Evolutionary conservation across 2,113 vertebrate genomes (phyloP).

Genomic region (Natator depressus): DNA sequence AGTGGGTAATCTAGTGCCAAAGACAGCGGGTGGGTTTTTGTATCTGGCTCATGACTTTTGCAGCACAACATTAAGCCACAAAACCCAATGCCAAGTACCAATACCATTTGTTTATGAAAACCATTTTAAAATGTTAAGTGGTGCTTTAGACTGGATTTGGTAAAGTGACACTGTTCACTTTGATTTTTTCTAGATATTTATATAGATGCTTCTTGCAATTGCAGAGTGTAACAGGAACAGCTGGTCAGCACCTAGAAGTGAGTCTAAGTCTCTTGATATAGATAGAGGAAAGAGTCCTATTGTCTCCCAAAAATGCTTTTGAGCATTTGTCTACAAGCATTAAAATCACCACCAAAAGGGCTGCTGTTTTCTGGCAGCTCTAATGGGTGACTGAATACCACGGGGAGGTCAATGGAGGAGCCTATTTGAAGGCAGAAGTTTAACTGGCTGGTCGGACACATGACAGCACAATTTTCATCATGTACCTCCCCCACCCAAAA

Average conservation of each 20-base stretch:
- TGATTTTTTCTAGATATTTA: not conserved
- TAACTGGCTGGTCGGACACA: not conserved
- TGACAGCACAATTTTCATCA: rapidly evolving
- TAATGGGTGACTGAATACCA: not conserved
- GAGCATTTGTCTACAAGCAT: not conserved
- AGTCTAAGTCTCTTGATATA: slow-evolving; percentile 12
- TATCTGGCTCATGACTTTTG: not conserved
- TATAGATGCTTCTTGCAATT: slow-evolving; percentile 7
- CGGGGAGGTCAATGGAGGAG: not conserved
- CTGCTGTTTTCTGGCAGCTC: not conserved
- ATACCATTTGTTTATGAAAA: not conserved
- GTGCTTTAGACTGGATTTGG: not conserved
- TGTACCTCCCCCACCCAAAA: not conserved
- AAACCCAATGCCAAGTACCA: not conserved
- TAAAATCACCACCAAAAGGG: not conserved
- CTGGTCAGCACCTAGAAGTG: not conserved
- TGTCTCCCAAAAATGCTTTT: not conserved
- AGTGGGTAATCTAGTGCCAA: slow-evolving; percentile 14
- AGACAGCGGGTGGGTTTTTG: not conserved
- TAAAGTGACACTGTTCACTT: not conserved
- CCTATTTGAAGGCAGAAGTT: not conserved
- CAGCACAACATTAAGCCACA: not conserved
- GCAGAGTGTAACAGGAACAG: not conserved
- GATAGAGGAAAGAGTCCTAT: not conserved
- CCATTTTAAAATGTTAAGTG: not conserved